phyloP scores from a whole-genome alignment of 2,888 invertebrate genomes.

The Thera obeliscata region DNA sequence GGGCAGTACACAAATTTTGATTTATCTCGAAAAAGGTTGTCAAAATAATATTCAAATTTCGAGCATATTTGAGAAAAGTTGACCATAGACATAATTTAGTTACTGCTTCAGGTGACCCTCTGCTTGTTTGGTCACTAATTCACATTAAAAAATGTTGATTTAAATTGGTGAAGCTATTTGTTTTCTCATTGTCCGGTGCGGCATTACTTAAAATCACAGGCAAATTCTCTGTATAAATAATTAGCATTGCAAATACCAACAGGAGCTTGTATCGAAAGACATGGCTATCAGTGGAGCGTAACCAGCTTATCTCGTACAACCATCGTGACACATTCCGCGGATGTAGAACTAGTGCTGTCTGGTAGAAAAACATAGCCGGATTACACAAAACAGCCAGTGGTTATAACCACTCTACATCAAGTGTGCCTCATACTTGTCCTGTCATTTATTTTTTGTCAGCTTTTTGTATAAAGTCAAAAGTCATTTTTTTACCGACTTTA shows the following conservation, averaged over 20 bases:
- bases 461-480: no score
- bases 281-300: conserved; percentile 15
- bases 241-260: conserved; percentile 25
- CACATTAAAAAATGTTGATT: no score
- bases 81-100: no score
- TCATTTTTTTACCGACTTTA: no score
- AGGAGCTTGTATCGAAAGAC: conserved; percentile 17
- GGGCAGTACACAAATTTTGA: no score
- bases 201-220: conserved; percentile 4
- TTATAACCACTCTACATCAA: not conserved
- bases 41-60: no score
- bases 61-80: no score
- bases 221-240: conserved; percentile 4
- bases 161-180: no score
- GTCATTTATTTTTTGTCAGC: not conserved
- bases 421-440: not conserved
- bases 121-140: no score
- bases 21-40: no score
- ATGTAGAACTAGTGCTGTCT: conserved; percentile 9
- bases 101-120: no score
- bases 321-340: conserved; percentile 38
- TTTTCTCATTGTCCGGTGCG: not conserved
- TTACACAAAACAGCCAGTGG: not conserved
- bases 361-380: not conserved
- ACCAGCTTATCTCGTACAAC: conserved; percentile 30